Evolutionary conservation across 2,888 invertebrate genomes (phyloP), one percentile per base, ranked within the genome.

Genomic region (Lithodes maja): DNA sequence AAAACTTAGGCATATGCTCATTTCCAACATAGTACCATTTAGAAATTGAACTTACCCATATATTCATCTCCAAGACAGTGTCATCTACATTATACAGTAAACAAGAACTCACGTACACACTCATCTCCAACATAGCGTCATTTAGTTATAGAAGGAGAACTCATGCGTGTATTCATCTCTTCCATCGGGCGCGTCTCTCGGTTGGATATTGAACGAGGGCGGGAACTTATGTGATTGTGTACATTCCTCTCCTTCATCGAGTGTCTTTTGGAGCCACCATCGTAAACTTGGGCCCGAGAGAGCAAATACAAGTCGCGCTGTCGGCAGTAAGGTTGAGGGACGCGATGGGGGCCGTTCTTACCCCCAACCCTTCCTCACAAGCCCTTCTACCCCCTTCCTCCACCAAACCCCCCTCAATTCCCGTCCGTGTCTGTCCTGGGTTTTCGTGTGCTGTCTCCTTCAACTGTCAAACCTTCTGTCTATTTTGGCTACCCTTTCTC

Each of bases 181-280:
- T 33, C 33, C 33, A 33, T 33, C 33, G 33, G 33, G 33, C 33
- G 33, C 33, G 33, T 33, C 33, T 33, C 33, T 33, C 33, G 33
- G 33, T 33, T 33, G 33, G 33, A 33, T 33, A 33, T 33, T 33
- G 33, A 33, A 33, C 33, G 33, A 33, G 84, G 84, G 49, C 61
- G 84, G 75, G 75, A 61, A 84, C 75, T 77, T 84, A 84, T 84
- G 84, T 75, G 84, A 84, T 84, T 84, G 84, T 84, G 84, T 77
- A 84, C 84, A 84, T 84, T 84, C 77, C 84, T 77, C 84, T 84
- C 84, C 77, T 84, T 84, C 84, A 84, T 84, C 84, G 84, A 84
- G 84, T 84, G 77, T 78, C 77, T 84, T 53, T 61, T 61, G 77
- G 77, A 50, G 49, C 49, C 77, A 77, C 33, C 84, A 61, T 77